These are phyloP conservation scores for Hirtodrosophila duncani DNA, from an alignment of 2,888 invertebrate species.

Conservation along the genomic window DNA sequence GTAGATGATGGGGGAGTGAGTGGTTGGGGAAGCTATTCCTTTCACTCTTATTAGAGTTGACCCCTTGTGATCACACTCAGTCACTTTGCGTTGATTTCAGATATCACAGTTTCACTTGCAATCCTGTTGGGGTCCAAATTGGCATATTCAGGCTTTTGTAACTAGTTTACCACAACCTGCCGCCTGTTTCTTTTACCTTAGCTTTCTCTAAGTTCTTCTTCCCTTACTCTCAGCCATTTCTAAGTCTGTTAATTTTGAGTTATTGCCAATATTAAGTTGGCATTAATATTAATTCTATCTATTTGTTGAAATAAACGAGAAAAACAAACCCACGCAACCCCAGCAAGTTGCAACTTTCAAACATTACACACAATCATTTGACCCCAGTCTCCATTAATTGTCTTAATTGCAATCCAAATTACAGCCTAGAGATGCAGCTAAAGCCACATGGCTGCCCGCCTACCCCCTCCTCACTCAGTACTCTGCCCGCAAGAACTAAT, in stretches of 20 bases:
- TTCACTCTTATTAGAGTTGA: too few species aligned
- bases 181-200: not conserved
- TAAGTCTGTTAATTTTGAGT: constrained; percentile 48
- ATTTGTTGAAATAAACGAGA: constrained; percentile 14
- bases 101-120: too few species aligned
- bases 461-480: not conserved
- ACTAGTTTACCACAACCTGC: not conserved
- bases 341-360: constrained; percentile 23
- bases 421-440: not conserved
- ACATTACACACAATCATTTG: constrained; percentile 33
- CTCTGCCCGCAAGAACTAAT: constrained; percentile 23
- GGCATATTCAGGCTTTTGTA: too few species aligned
- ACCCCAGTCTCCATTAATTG: constrained; percentile 53
- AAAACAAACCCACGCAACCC: constrained; percentile 35
- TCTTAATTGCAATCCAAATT: constrained; percentile 56
- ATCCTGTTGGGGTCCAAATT: too few species aligned
- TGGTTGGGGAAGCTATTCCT: too few species aligned
- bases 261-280: constrained; percentile 53
- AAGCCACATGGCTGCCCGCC: constrained; percentile 17
- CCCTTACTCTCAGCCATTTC: too few species aligned
- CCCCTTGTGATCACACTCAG: too few species aligned
- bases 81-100: too few species aligned
- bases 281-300: constrained; percentile 62
- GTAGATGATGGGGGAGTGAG: too few species aligned
- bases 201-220: too few species aligned